phyloP scores from a whole-genome alignment of 2,797 vertebrate species.

The Poeciliopsis presidionis region DNA sequence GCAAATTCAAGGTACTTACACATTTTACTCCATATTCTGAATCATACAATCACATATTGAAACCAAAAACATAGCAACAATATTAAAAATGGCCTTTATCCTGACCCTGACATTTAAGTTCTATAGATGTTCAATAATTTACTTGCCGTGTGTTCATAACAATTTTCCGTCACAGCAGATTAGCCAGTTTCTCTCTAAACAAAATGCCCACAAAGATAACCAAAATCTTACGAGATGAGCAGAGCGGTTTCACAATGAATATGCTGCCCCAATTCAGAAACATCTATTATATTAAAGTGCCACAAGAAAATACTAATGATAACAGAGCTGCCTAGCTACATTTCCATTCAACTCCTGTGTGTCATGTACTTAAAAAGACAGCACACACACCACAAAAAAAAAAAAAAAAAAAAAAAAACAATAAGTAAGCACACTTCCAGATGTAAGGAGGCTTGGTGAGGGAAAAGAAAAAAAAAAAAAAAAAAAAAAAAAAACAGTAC shows the following conservation, averaged over 20 bases:
- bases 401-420: slow-evolving; percentile 8
- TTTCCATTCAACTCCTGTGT: slow-evolving; percentile 16
- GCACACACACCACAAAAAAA: slow-evolving; percentile 13
- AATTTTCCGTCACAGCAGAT: slow-evolving; percentile 34
- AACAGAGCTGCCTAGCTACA: slow-evolving; percentile 17
- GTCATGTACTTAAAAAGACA: slow-evolving; percentile 15
- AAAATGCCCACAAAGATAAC: slow-evolving; percentile 39
- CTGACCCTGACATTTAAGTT: slow-evolving; percentile 29
- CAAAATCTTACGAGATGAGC: slow-evolving; percentile 19
- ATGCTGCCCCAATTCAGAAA: slow-evolving; percentile 1
- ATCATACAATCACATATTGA: slow-evolving; percentile 18
- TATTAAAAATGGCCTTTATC: slow-evolving; percentile 13
- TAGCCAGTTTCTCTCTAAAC: slow-evolving; percentile 34
- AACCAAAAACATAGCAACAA: slow-evolving; percentile 19
- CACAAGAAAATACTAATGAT: slow-evolving; percentile 25
- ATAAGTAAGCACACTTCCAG: slow-evolving; percentile 37
- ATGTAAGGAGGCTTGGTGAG: slow-evolving; percentile 9
- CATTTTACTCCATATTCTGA: slow-evolving; percentile 25
- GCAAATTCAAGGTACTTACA: slow-evolving; percentile 7
- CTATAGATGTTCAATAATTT: slow-evolving; percentile 36
- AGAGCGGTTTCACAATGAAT: slow-evolving; percentile 24
- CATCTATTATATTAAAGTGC: slow-evolving; percentile 8
- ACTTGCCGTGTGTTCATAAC: slow-evolving; percentile 29
- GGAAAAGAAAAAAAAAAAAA: not conserved
- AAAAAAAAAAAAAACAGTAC: not conserved